A percentile compares a stretch with the other conserved stretches of the same genome.
Conservation (phyloP, 2,888 invertebrate genomes). For the Epinotia bilunana region DNA sequence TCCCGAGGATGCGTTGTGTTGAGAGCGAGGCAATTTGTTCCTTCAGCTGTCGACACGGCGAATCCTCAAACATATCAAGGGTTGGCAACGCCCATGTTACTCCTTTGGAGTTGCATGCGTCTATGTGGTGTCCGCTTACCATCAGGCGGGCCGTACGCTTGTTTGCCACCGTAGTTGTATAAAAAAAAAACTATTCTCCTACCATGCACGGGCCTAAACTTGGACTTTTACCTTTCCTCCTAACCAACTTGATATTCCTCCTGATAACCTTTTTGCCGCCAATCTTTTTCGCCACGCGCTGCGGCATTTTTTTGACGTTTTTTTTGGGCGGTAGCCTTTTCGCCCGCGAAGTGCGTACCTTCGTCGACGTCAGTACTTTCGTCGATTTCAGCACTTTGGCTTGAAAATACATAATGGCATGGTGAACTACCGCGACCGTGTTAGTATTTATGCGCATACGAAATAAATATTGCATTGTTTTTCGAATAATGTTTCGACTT, state of each 20-base stretch:
- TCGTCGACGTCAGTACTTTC: slow-evolving; percentile 22
- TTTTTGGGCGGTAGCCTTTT: slow-evolving; percentile 31
- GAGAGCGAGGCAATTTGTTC: too few relatives aligned
- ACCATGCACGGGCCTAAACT: slow-evolving; percentile 32
- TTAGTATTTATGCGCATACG: not conserved
- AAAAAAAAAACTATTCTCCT: slow-evolving; percentile 1
- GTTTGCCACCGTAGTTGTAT: too few relatives aligned
- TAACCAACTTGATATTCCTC: slow-evolving; percentile 69
- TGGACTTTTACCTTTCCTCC: slow-evolving; percentile 71
- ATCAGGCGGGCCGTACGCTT: too few relatives aligned
- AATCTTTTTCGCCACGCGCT: slow-evolving; percentile 61
- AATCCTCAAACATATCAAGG: too few relatives aligned
- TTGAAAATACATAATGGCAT: slow-evolving; percentile 31
- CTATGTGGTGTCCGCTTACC: too few relatives aligned
- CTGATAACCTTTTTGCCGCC: slow-evolving; percentile 69
- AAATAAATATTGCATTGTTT: not conserved
- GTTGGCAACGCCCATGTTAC: too few relatives aligned
- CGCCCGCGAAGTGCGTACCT: slow-evolving; percentile 25
- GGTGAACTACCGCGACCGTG: not conserved
- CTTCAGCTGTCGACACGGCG: too few relatives aligned
- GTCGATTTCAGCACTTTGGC: slow-evolving; percentile 29
- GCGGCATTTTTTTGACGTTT: slow-evolving; percentile 55
- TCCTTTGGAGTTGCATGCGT: too few relatives aligned
- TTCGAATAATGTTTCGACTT: not conserved
- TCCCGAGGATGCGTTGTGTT: too few relatives aligned